Evolutionary conservation across 2,797 vertebrate species (phyloP).

Genomic region (Myioborus melanocephalus): DNA sequence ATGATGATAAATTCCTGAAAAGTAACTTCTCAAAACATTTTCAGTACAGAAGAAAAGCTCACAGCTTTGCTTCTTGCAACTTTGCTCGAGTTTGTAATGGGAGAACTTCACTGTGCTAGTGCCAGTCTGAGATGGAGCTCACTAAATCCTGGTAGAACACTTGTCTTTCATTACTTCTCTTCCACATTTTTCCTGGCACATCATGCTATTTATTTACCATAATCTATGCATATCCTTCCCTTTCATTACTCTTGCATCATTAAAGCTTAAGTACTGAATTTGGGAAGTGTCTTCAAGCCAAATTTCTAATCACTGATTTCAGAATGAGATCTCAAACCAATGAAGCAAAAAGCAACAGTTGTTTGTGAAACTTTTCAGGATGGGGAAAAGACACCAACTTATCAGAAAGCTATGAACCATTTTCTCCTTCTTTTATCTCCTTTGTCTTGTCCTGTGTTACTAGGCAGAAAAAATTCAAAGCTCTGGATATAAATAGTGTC

Average conservation of each 20-base stretch:
- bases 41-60: not conserved
- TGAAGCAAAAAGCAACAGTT: not conserved
- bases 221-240: not conserved
- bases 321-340: not conserved
- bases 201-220: not conserved
- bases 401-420: not conserved
- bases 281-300: not conserved
- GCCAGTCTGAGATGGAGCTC: not conserved
- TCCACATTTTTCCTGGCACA: not conserved
- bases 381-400: not conserved
- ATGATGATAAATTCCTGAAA: not conserved
- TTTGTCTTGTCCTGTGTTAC: not conserved
- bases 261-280: not conserved
- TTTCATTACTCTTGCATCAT: not conserved
- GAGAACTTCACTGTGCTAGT: not conserved
- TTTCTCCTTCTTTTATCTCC: not conserved
- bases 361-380: not conserved
- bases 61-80: not conserved
- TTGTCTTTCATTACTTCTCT: not conserved
- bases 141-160: not conserved
- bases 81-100: not conserved
- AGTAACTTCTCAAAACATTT: not conserved
- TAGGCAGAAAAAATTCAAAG: slow-evolving; percentile 1
- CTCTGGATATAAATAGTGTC: not conserved
- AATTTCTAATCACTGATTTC: not conserved